A percentile compares a stretch with the other conserved stretches of the same genome.
These are phyloP conservation scores for Metellina segmentata DNA, from an alignment of 2,888 invertebrate genomes.

Conservation along the genomic window DNA sequence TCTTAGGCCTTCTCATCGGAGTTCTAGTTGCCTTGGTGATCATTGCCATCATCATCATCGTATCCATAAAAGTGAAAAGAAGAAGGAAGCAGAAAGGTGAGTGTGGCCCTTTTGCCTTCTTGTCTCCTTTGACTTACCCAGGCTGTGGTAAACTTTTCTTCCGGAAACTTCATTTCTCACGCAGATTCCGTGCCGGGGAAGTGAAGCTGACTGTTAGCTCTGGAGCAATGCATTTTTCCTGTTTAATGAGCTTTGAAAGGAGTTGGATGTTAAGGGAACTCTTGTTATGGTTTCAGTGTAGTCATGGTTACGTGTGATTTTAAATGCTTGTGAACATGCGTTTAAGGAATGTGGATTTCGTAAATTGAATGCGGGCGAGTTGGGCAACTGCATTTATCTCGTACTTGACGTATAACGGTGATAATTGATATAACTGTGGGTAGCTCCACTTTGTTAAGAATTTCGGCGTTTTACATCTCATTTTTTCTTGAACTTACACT, in stretches of 20 bases:
- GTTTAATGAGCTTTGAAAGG: background rate
- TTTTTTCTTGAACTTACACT: too few relatives aligned
- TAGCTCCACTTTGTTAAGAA: too few relatives aligned
- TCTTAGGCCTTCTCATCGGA: conserved; percentile 76
- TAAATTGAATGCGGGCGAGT: too few relatives aligned
- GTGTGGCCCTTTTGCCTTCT: background rate
- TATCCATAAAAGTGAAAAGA: conserved; percentile 70
- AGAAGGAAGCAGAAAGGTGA: conserved; percentile 72
- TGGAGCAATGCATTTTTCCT: background rate
- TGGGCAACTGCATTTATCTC: too few relatives aligned
- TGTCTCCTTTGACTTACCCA: background rate
- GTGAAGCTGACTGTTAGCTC: too few relatives aligned
- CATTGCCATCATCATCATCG: conserved; percentile 73
- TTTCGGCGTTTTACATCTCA: too few relatives aligned
- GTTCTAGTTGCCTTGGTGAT: conserved; percentile 75
- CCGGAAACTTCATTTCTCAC: background rate
- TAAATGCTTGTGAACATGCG: too few relatives aligned
- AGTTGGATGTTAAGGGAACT: conserved; percentile 8
- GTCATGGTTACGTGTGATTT: too few relatives aligned
- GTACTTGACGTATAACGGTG: too few relatives aligned
- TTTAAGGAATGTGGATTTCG: too few relatives aligned
- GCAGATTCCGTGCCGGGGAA: too few relatives aligned
- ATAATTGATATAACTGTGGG: too few relatives aligned
- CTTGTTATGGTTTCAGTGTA: background rate
- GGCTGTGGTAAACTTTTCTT: background rate